Evolutionary conservation across 1,140 invertebrate species (phyloP).

Genomic region (Drosophila hydei): DNA sequence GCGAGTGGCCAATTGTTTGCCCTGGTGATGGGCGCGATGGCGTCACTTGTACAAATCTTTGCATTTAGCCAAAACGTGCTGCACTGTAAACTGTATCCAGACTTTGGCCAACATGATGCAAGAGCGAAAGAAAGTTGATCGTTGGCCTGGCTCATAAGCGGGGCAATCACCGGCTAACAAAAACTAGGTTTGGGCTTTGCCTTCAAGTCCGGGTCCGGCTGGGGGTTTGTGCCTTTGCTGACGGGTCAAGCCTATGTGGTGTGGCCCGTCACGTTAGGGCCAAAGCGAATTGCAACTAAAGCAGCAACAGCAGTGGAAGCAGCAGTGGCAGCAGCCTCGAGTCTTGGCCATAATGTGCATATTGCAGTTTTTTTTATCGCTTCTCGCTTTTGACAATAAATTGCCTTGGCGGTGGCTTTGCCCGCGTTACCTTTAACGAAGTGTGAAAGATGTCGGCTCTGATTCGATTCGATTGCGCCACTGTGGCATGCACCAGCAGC

Average conservation of each 20-base stretch:
- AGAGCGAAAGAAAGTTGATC: slow-evolving; percentile 70
- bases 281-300: slow-evolving; percentile 36
- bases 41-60: slow-evolving; percentile 78
- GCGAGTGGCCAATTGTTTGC: slow-evolving; percentile 18
- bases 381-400: slow-evolving; percentile 76
- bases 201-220: slow-evolving; percentile 10
- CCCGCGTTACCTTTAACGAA: slow-evolving; percentile 73
- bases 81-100: slow-evolving; percentile 17
- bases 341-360: slow-evolving; percentile 71
- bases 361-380: slow-evolving; percentile 65
- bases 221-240: slow-evolving; percentile 2
- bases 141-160: slow-evolving; percentile 63
- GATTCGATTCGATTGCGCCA: slow-evolving; percentile 77
- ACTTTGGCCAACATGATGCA: slow-evolving; percentile 62
- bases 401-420: slow-evolving; percentile 63
- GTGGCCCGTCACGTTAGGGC: slow-evolving; percentile 68
- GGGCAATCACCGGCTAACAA: slow-evolving; percentile 48
- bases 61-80: slow-evolving; percentile 70
- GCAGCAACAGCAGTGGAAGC: slow-evolving; percentile 17
- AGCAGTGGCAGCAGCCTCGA: slow-evolving; percentile 27
- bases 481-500: slow-evolving; percentile 51
- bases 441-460: slow-evolving; percentile 77
- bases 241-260: slow-evolving; percentile 42
- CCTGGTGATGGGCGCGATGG: slow-evolving; percentile 47
- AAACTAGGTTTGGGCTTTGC: slow-evolving; percentile 37